phyloP scores from a whole-genome alignment of 1,140 invertebrate genomes.

The Oppia nitens region DNA sequence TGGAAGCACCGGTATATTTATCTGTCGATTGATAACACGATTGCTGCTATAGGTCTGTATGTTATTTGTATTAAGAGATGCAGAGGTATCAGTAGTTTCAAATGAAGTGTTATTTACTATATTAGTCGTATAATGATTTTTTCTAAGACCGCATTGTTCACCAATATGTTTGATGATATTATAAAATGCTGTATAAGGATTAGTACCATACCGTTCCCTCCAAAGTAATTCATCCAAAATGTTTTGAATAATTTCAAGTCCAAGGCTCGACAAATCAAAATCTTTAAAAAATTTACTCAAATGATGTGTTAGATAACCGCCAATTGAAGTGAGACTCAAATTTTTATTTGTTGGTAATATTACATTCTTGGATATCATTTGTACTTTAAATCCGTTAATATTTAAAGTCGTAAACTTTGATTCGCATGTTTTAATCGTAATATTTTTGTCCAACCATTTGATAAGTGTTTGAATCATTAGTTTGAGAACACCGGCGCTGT shows the following conservation, averaged over 20 bases:
- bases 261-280: not conserved
- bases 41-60: not conserved
- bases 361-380: not conserved
- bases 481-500: not conserved
- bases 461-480: not conserved
- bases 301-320: not conserved
- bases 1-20: not conserved
- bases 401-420: not conserved
- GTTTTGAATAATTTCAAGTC: not conserved
- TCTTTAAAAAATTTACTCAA: not conserved
- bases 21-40: not conserved
- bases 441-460: not conserved
- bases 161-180: slow-evolving; percentile 58
- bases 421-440: not conserved
- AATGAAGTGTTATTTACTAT: no score
- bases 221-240: slow-evolving; percentile 67
- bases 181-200: slow-evolving; percentile 55
- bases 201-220: slow-evolving; percentile 52
- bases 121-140: not conserved
- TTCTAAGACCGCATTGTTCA: slow-evolving; percentile 34
- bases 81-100: no score
- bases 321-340: not conserved
- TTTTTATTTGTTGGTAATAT: not conserved
- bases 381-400: not conserved
- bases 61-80: no score